Conservation (phyloP, 1,140 invertebrate genomes). For the Heliconius congener region DNA sequence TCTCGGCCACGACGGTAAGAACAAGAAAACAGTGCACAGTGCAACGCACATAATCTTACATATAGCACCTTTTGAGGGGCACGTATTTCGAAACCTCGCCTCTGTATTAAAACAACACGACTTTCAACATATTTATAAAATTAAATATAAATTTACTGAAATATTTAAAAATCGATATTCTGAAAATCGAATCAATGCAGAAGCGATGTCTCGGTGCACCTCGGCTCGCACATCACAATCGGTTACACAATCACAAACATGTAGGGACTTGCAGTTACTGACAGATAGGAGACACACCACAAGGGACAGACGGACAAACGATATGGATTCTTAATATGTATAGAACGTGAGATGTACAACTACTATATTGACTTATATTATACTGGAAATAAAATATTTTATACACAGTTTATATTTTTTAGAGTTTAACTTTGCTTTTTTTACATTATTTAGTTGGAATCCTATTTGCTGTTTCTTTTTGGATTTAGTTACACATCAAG, state of each 20-base stretch:
- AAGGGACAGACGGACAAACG: constrained; percentile 38
- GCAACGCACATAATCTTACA: constrained; percentile 44
- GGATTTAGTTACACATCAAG: not conserved
- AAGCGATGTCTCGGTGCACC: not conserved
- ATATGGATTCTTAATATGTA: constrained; percentile 60
- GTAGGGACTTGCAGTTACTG: constrained; percentile 33
- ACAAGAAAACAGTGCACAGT: not conserved
- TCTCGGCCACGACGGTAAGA: not conserved
- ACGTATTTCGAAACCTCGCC: constrained; percentile 23
- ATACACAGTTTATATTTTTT: not conserved
- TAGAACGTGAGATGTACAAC: not conserved
- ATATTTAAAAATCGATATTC: not conserved
- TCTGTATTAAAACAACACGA: not conserved
- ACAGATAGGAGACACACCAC: too few relatives aligned
- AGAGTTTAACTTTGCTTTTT: not conserved
- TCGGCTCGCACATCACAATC: constrained; percentile 45
- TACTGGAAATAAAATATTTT: not conserved
- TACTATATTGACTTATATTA: not conserved
- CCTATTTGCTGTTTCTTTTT: not conserved
- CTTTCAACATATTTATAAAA: not conserved
- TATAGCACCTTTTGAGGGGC: constrained; percentile 52
- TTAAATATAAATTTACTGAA: not conserved
- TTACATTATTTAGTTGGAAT: not conserved
- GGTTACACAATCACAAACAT: constrained; percentile 41
- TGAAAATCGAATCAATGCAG: constrained; percentile 12